Base-by-base conservation (phyloP, 2,888 invertebrate species). In the Drosophila parthenogenetica region DNA sequence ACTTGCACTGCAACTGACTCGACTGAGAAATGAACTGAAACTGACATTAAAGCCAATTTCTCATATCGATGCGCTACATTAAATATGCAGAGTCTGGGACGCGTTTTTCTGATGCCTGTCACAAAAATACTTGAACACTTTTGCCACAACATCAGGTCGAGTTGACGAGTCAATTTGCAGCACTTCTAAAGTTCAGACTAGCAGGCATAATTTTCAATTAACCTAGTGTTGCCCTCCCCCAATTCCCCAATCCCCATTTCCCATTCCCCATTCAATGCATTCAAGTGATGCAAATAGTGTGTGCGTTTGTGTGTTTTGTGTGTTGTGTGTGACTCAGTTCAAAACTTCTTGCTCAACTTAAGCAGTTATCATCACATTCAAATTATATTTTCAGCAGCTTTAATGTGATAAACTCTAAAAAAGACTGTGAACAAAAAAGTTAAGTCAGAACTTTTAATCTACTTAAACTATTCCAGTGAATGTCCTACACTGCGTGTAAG, bases 41-140 rank as follows among this genome's bases (percentile, higher is more conserved):
- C 46, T 68, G 70, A 50, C 63, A 77, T 77, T 69, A 55, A 73
- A 69, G 62, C 5, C 57, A 55, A 66, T 67, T 73, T 73, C 46
- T 35, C 68, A 57, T 63, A 64, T 73, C 60, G 51, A 46, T 73
- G 79, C 78, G 62, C 66, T 42, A 49, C 68, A 68, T 78, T 69
- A 50, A 66, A 67, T 72, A 72, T 84, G 57, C 49, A 64, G 11
- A 22, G 10, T 37, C 32, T 19, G 32, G 40, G 55, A n/a, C 32
- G 4, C 29, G 29, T 29, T 29, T 35, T 37, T 40, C 35, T 42
- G 32, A n/a, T 19, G 32, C 40, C 59, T 46, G 54, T 40, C 61
- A 55, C 25, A 46, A 67, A 55, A 67, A 43, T 43, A 32, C 43
- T 40, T 55, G 45, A 2, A 29, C 39, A 35, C 42, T 59, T 59